phyloP scores from a whole-genome alignment of 2,113 vertebrate genomes.

The Australoheros scitulus region DNA sequence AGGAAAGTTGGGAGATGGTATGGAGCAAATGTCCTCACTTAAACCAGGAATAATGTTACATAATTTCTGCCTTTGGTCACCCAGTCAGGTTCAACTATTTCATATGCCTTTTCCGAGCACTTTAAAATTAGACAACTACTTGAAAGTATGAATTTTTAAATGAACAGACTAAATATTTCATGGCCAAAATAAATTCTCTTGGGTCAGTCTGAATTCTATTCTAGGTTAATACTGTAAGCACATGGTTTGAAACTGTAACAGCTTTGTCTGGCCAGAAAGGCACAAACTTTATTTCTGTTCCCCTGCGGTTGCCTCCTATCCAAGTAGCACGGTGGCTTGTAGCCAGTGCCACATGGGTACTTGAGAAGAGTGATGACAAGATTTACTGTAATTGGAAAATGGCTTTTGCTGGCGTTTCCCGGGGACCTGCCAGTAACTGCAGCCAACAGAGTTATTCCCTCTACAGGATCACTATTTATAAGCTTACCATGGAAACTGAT shows the following conservation, averaged over 20 bases:
- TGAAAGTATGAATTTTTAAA: conserved; percentile 23
- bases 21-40: not conserved
- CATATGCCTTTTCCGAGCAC: conserved; percentile 18
- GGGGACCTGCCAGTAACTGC: conserved; percentile 35
- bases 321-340: conserved; percentile 14
- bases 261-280: conserved; percentile 12
- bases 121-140: conserved; percentile 24
- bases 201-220: not conserved
- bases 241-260: not conserved
- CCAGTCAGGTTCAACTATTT: conserved; percentile 7
- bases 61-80: not conserved
- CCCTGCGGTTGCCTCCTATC: not conserved
- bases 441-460: conserved; percentile 14
- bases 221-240: not conserved
- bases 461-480: conserved; percentile 13
- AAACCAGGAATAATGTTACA: conserved; percentile 1
- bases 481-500: conserved; percentile 42
- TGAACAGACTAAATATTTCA: not conserved
- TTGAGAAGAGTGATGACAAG: conserved; percentile 59
- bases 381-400: conserved; percentile 53
- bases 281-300: not conserved
- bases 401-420: conserved; percentile 38
- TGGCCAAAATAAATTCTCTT: not conserved
- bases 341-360: conserved; percentile 39
- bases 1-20: not conserved